Conservation (phyloP, 2,888 invertebrate genomes). For the Troides helena region DNA sequence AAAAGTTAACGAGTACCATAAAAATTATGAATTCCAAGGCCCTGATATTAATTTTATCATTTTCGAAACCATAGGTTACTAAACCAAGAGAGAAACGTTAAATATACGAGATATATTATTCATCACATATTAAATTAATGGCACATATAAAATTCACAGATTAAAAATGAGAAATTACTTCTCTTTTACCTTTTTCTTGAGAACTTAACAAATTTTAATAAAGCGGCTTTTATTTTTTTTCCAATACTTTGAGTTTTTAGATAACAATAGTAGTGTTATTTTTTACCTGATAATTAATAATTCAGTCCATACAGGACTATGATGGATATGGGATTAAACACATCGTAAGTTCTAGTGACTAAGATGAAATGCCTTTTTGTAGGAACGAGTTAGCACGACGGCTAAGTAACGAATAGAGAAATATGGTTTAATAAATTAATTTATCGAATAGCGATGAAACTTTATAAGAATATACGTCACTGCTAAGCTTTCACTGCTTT, state of each 20-base stretch:
- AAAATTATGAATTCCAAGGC: background rate
- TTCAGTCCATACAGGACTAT: background rate
- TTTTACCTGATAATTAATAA: background rate
- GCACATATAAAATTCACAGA: conserved; percentile 41
- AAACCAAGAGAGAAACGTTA: background rate
- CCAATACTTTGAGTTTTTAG: too few species aligned
- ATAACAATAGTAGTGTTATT: background rate
- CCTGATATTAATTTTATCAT: background rate
- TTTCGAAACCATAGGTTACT: background rate
- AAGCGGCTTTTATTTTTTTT: too few species aligned
- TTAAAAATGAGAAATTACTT: background rate
- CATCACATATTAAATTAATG: conserved; percentile 44
- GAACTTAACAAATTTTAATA: too few species aligned
- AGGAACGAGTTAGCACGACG: background rate
- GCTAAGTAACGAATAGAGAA: background rate
- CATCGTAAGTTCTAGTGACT: background rate
- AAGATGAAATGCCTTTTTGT: conserved; percentile 1
- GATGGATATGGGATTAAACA: background rate
- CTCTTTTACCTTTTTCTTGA: too few species aligned
- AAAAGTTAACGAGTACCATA: background rate
- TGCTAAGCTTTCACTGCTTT: background rate
- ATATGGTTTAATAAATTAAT: background rate
- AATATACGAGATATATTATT: background rate
- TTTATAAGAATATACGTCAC: background rate
- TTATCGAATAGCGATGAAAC: background rate